These are phyloP conservation scores for Amphimallon solstitiale DNA, from an alignment of 2,888 invertebrate species.

Conservation along the genomic window DNA sequence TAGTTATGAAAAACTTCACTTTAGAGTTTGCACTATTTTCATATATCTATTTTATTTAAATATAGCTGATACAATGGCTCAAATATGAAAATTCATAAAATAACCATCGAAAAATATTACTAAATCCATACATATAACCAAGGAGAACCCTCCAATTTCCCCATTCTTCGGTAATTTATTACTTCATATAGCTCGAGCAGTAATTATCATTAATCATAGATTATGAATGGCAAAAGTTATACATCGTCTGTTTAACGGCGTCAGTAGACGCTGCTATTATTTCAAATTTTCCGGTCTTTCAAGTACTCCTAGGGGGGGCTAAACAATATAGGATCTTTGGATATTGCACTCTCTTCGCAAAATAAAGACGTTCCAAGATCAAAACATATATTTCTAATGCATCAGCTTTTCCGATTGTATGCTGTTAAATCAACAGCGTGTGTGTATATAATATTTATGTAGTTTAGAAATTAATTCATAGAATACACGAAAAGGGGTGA, in stretches of 20 bases:
- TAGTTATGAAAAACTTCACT: too few relatives aligned
- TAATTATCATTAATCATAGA: conserved; percentile 63
- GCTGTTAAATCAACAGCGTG: too few relatives aligned
- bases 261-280: conserved; percentile 39
- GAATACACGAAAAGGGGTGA: too few relatives aligned
- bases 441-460: too few relatives aligned
- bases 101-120: conserved; percentile 29
- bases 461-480: too few relatives aligned
- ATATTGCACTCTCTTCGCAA: conserved; percentile 13
- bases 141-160: conserved; percentile 39
- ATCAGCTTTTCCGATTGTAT: too few relatives aligned
- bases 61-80: too few relatives aligned
- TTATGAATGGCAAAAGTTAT: conserved; percentile 63
- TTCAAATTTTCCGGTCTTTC: conserved; percentile 54
- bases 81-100: too few relatives aligned
- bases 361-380: too few relatives aligned
- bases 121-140: conserved; percentile 23
- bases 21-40: too few relatives aligned
- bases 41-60: too few relatives aligned
- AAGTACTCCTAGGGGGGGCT: conserved; percentile 2
- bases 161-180: conserved; percentile 56
- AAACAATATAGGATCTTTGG: conserved; percentile 1
- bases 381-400: too few relatives aligned
- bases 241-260: conserved; percentile 54
- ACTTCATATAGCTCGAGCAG: conserved; percentile 57